A percentile compares a stretch with the other conserved stretches of the same genome.
phyloP scores from a whole-genome alignment of 1,140 invertebrate genomes.

The Caenorhabditis inopinata region DNA sequence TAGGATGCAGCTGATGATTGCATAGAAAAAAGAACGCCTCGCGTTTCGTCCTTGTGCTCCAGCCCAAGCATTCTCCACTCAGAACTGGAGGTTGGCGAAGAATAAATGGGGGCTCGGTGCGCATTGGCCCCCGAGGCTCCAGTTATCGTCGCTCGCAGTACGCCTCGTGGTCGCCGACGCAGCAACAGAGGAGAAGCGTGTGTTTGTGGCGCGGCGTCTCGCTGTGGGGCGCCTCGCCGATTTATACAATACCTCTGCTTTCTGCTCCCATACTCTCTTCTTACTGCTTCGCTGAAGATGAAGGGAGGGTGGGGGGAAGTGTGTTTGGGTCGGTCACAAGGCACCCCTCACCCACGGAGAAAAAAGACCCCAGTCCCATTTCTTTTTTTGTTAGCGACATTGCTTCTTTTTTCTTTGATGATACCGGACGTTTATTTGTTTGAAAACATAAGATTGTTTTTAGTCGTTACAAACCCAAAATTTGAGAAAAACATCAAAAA shows the following conservation, averaged over 20 bases:
- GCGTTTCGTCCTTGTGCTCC: background rate
- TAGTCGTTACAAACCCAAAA: too few relatives aligned
- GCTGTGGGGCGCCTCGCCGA: background rate
- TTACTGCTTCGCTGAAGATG: background rate
- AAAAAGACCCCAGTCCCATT: background rate
- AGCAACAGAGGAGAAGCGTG: background rate
- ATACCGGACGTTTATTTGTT: too few relatives aligned
- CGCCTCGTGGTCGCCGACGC: background rate
- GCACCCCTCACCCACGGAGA: slow-evolving; percentile 7
- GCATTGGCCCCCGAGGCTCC: slow-evolving; percentile 16
- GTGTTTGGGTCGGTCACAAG: slow-evolving; percentile 29
- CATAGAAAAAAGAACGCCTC: background rate
- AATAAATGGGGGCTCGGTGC: background rate
- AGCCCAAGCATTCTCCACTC: background rate
- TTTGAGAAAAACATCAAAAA: too few relatives aligned
- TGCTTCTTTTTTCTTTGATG: too few relatives aligned
- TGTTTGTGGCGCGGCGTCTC: slow-evolving; percentile 32
- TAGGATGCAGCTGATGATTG: background rate
- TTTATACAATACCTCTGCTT: slow-evolving; percentile 26
- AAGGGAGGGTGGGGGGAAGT: background rate
- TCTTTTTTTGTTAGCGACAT: background rate
- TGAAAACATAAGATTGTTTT: too few relatives aligned
- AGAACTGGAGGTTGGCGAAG: background rate
- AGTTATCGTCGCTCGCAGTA: slow-evolving; percentile 27
- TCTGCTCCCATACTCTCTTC: slow-evolving; percentile 12